Percentiles rank a stretch among this genome's conserved stretches.
These are phyloP conservation scores for Drosophila subsilvestris DNA, from an alignment of 2,888 invertebrate genomes.

Conservation along the genomic window DNA sequence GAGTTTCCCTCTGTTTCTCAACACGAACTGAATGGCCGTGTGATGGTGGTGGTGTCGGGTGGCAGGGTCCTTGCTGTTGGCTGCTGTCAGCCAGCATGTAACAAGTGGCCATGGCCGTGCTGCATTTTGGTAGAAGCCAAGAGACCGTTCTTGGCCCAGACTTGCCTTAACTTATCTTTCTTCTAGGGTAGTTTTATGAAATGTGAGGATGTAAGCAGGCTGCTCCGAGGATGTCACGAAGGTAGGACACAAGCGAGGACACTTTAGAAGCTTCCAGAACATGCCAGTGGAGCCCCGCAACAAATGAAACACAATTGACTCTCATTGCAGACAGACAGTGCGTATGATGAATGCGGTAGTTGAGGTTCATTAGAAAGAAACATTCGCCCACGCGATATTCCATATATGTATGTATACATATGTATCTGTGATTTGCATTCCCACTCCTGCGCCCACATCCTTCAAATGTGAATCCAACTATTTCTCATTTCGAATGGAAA, in stretches of 20 bases:
- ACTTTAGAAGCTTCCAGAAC: neutral
- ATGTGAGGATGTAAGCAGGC: neutral
- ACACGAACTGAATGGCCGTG: slow-evolving; percentile 28
- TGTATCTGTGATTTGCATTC: slow-evolving; percentile 1
- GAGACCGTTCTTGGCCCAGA: slow-evolving; percentile 12
- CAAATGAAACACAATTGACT: neutral
- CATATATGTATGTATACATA: neutral
- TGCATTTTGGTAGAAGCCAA: slow-evolving; percentile 32
- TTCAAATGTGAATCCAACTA: slow-evolving; percentile 51
- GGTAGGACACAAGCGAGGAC: neutral
- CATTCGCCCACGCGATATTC: slow-evolving; percentile 3
- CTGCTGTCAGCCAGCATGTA: slow-evolving; percentile 49
- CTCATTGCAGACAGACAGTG: slow-evolving; percentile 19
- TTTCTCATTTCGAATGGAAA: slow-evolving; percentile 68
- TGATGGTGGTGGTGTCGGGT: slow-evolving; percentile 18
- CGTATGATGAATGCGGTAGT: slow-evolving; percentile 19
- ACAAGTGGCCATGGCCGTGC: slow-evolving; percentile 67
- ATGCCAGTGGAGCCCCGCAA: neutral
- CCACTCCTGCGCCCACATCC: neutral
- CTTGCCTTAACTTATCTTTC: neutral
- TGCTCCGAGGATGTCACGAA: neutral
- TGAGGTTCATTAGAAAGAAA: slow-evolving; percentile 15
- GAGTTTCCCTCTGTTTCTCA: slow-evolving; percentile 43
- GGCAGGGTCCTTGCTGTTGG: slow-evolving; percentile 1
- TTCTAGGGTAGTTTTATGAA: neutral